Base-by-base conservation (phyloP, 2,888 invertebrate genomes). In the Melanostoma scalare region DNA sequence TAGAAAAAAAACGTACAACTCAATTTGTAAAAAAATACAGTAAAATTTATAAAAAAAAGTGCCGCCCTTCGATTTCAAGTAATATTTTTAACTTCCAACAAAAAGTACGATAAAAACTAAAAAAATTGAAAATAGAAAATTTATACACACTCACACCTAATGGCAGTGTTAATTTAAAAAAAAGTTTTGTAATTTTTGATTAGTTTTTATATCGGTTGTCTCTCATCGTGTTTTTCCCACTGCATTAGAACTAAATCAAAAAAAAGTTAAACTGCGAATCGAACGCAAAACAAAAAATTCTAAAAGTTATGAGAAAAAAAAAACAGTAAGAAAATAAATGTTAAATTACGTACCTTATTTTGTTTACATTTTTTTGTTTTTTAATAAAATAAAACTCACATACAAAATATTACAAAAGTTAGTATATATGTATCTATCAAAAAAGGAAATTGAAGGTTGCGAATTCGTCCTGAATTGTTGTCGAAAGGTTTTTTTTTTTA, bases 301-400 rank as follows among this genome's bases (percentile, higher is more conserved):
- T 44, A 56, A 58, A 75, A 75, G 40, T 75, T 77, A 42, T 58
- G 74, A 67, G 42, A 33, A 48, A 36, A 40, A 55, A 3, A 30
- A 60, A 61, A 44, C n/a, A 74, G 52, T 36, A 78, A 33, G 50
- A 60, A 56, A 60, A 79, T 50, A 79, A 60, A 84, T 56, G 60
- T 78, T 79, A 75, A 78, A 71, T 84, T 79, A 72, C 79, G 84
- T 84, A 84, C 84, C 84, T 84, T 69, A 78, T 69, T 78, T 84
- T 79, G 55, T 84, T 84, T 74, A 82, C 63, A 69, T 84, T 69
- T 74, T 73, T 74, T 84, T 78, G 61, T 78, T 84, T 77, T 79
- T 84, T 61, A 69, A 74, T 74, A 84, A 74, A 79, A 74, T 74
- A 84, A 84, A 84, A 74, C 69, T 68, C 78, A 74, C 61, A 84